Evolutionary conservation across 2,113 vertebrate species (phyloP).

Genomic region (Notechis scutatus): DNA sequence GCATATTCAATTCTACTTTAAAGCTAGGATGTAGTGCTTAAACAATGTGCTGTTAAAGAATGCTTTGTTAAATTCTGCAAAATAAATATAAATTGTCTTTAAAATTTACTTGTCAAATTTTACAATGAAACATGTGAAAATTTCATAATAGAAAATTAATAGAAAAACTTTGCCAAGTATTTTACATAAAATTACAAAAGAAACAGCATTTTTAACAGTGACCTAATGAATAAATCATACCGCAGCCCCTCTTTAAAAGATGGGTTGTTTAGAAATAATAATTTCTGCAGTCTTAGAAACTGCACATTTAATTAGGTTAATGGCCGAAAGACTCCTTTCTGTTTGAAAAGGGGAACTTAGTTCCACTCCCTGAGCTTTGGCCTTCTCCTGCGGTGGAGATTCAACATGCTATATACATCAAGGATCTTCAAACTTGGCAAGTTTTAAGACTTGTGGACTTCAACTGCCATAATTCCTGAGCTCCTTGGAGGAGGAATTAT

Average conservation of each 20-base stretch:
- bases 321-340: neutral
- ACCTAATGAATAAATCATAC: neutral
- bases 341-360: neutral
- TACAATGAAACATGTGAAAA: neutral
- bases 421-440: too few species aligned
- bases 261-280: neutral
- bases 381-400: neutral
- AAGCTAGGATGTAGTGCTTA: neutral
- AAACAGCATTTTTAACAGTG: neutral
- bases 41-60: neutral
- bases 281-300: neutral
- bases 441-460: too few species aligned
- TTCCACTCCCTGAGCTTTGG: neutral
- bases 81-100: neutral
- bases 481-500: too few species aligned
- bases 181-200: neutral
- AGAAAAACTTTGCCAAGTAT: neutral
- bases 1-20: neutral
- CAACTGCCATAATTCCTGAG: too few species aligned
- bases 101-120: neutral
- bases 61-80: neutral
- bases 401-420: too few species aligned
- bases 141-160: neutral
- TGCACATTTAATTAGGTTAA: neutral
- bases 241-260: neutral